Conservation (phyloP, 2,888 invertebrate genomes). For the Gasteruption jaculator region DNA sequence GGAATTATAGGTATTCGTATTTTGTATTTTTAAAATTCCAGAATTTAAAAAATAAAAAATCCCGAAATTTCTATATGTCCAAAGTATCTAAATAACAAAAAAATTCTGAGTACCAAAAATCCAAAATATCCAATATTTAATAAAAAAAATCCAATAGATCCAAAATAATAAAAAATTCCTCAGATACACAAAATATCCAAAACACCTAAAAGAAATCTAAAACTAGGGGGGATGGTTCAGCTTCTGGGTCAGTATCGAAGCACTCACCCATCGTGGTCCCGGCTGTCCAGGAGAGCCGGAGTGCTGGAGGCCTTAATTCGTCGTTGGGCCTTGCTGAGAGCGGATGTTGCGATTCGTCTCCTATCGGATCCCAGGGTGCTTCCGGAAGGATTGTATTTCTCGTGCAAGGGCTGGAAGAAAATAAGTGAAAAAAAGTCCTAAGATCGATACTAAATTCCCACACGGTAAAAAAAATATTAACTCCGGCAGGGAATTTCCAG, state of each 20-base stretch:
- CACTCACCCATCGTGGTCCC: constrained; percentile 41
- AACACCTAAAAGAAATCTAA: no score
- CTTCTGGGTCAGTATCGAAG: no score
- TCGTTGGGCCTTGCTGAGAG: constrained; percentile 39
- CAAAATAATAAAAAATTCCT: no score
- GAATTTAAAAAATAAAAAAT: no score
- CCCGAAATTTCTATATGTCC: neutral
- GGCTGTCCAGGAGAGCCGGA: constrained; percentile 41
- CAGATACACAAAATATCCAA: no score
- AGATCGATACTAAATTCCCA: no score
- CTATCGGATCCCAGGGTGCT: constrained; percentile 33
- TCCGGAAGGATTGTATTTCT: constrained; percentile 28
- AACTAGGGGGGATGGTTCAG: no score
- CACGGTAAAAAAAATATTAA: no score
- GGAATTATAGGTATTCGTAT: no score
- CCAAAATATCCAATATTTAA: constrained; percentile 8
- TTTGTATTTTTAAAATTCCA: no score
- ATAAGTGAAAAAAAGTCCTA: no score
- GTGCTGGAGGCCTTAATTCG: constrained; percentile 45
- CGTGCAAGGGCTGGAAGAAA: constrained; percentile 35
- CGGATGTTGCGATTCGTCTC: constrained; percentile 36
- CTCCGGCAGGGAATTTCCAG: no score
- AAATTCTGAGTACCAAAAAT: constrained; percentile 8
- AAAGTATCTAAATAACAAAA: neutral
- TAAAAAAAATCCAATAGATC: constrained; percentile 11